Evolutionary conservation across 2,888 invertebrate species (phyloP), one percentile per base, ranked within the genome.

Genomic region (Ichneumon xanthorius): DNA sequence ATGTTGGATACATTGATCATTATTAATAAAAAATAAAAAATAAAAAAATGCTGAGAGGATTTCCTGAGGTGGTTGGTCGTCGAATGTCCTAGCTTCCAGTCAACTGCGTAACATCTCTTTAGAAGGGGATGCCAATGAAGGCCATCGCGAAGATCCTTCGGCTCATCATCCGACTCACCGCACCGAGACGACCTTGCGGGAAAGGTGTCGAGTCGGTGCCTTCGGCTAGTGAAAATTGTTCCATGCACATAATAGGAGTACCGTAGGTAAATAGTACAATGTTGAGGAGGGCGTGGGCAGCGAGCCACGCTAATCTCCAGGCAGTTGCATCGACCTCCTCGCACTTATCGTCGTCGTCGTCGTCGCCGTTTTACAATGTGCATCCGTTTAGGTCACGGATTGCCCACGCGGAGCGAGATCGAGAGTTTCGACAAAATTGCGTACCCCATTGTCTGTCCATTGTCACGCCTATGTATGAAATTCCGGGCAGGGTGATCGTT

Each of bases 301-400:
- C 73, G 67, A 58, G 63, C 50, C 72, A 33, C 58, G 79, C 33
- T 85, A 85, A 85, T 85, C 82, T 80, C 22, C 72, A 33, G 63
- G 75, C 30, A 30, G 79, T 82, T 85, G 81, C 79, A 30, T 76
- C 80, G 71, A 58, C 67, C 79, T 70, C 76, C 50, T 79, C 48
- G 68, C 40, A 55, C 33, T 53, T 71, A 50, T 33, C 33, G 61
- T 61, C 48, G 58, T 61, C 48, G 58, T 33, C 48, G 58, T 61
- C 48, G 58, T 71, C 16, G 11, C n/a, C 50, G 55, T 71, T 84
- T 16, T 78, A 80, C 79, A 86, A 80, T 82, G 88, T 89, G 87
- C 87, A 89, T 89, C 88, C 88, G 90, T 91, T 91, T 91, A 90
- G 90, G 91, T 89, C 90, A 90, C 89, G 89, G 90, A 84, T 88